These are phyloP conservation scores for Andrena chrysosceles DNA, from an alignment of 2,888 invertebrate species.

Conservation along the genomic window DNA sequence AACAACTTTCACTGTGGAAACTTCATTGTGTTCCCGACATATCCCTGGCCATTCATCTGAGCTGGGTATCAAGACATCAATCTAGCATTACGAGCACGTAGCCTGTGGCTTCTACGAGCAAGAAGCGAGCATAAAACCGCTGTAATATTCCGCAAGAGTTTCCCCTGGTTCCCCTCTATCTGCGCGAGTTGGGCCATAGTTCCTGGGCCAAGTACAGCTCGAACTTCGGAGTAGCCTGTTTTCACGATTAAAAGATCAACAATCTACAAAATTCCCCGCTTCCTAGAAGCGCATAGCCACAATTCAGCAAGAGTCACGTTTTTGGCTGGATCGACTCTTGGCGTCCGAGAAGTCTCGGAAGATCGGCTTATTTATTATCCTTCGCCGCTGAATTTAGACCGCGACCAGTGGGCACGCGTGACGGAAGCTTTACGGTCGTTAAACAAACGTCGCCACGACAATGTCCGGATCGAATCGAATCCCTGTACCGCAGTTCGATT, in stretches of 20 bases:
- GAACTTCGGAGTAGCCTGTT: neutral
- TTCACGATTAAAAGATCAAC: no score
- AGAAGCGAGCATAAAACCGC: slow-evolving; percentile 16
- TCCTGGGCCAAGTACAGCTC: neutral
- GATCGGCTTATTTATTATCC: slow-evolving; percentile 54
- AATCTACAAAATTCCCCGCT: neutral
- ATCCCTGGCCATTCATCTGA: neutral
- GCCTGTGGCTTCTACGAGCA: slow-evolving; percentile 3
- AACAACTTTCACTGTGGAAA: neutral
- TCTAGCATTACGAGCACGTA: slow-evolving; percentile 30
- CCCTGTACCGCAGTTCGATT: slow-evolving; percentile 35
- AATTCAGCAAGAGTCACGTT: neutral
- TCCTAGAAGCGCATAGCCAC: neutral
- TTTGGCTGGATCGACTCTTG: slow-evolving; percentile 41
- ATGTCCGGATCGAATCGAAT: slow-evolving; percentile 50
- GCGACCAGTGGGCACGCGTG: slow-evolving; percentile 30
- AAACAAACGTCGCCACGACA: slow-evolving; percentile 50
- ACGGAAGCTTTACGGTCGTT: slow-evolving; percentile 51
- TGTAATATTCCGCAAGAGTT: neutral
- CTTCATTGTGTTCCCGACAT: neutral
- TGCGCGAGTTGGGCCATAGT: neutral
- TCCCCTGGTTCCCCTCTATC: neutral
- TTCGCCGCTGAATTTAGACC: slow-evolving; percentile 53
- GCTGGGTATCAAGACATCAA: slow-evolving; percentile 25
- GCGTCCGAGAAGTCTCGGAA: slow-evolving; percentile 33